These are phyloP conservation scores for Trinorchestia longiramus DNA, from an alignment of 1,140 invertebrate species.

Conservation along the genomic window DNA sequence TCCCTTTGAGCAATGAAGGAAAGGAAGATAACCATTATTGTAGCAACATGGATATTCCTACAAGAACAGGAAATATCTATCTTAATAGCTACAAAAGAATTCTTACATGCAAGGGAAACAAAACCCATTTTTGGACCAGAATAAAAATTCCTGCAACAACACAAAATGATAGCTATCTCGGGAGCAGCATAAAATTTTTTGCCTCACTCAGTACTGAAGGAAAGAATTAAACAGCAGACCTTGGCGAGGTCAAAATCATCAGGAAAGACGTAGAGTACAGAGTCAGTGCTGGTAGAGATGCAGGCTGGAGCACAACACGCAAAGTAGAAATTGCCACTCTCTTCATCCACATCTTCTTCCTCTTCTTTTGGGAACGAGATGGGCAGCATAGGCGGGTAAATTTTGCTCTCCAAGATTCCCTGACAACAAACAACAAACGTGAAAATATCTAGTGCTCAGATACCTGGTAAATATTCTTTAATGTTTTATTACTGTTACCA, in stretches of 20 bases:
- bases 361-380: conserved; percentile 3
- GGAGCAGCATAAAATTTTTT: background rate
- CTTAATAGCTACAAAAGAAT: background rate
- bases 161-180: background rate
- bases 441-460: too few relatives aligned
- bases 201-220: too few relatives aligned
- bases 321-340: conserved; percentile 10
- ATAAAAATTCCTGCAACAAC: background rate
- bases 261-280: background rate
- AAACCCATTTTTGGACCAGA: background rate
- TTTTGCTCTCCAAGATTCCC: background rate
- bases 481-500: too few relatives aligned
- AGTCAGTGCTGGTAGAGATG: background rate
- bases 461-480: too few relatives aligned
- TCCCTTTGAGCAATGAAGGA: too few relatives aligned
- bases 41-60: too few relatives aligned
- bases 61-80: too few relatives aligned
- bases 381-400: background rate
- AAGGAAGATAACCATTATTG: too few relatives aligned
- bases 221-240: background rate
- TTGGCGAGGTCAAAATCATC: background rate
- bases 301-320: conserved; percentile 4
- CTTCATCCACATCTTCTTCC: background rate
- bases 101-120: background rate
- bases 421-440: background rate